Conservation (phyloP, 64 coral and sea anemone genomes). For the Astreopora myriophthalma region DNA sequence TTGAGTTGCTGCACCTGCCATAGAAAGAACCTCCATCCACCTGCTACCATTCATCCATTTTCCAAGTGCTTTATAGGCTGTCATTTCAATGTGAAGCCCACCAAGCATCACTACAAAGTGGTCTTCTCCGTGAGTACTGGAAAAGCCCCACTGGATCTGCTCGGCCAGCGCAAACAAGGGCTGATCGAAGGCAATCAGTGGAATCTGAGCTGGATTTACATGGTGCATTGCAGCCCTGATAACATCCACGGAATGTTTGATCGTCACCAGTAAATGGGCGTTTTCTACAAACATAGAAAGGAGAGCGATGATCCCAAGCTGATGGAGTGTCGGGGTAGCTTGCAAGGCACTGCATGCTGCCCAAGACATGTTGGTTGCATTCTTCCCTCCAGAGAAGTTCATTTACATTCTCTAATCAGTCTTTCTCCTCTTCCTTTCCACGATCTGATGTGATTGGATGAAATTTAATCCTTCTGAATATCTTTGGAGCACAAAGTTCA, state of each 20-base stretch:
- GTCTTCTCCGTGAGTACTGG: neutral
- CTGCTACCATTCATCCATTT: conserved; percentile 52
- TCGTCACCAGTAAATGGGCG: conserved; percentile 50
- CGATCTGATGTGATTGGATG: neutral
- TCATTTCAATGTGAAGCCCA: conserved; percentile 69
- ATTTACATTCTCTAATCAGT: neutral
- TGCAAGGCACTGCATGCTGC: conserved; percentile 34
- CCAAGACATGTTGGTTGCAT: conserved; percentile 22
- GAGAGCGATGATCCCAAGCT: conserved; percentile 4
- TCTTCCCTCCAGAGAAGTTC: neutral
- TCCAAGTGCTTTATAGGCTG: conserved; percentile 32
- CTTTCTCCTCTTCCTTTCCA: conserved; percentile 2
- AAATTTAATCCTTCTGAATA: neutral
- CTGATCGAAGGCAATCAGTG: conserved; percentile 56
- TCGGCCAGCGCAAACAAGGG: conserved; percentile 57
- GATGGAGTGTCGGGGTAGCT: neutral
- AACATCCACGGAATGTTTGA: conserved; percentile 52
- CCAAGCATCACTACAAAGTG: conserved; percentile 45
- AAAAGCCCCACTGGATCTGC: conserved; percentile 37
- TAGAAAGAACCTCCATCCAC: conserved; percentile 38
- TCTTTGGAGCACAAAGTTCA: too few species aligned
- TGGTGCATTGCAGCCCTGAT: conserved; percentile 43
- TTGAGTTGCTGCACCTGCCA: conserved; percentile 34
- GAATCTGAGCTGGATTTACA: conserved; percentile 51
- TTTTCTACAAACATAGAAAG: conserved; percentile 56